phyloP scores from a whole-genome alignment of 2,113 vertebrate genomes.

The Danio rerio region DNA sequence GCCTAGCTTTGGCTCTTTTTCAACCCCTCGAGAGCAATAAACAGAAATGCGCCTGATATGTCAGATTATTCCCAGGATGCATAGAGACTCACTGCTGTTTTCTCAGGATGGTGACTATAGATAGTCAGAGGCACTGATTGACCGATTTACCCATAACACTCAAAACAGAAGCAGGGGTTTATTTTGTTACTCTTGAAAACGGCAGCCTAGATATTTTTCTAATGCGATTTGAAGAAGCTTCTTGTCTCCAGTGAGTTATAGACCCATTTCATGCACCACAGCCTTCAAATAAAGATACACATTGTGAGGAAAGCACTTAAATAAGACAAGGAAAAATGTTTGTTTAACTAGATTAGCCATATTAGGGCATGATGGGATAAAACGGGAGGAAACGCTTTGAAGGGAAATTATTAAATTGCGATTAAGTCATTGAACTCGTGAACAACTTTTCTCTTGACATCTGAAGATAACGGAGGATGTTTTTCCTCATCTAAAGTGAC shows the following conservation, averaged over 20 bases:
- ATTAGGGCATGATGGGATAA: conserved; percentile 33
- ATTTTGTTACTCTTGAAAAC: conserved; percentile 14
- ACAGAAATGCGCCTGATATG: neutral
- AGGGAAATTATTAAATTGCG: conserved; percentile 30
- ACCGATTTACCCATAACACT: neutral
- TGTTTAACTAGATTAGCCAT: conserved; percentile 35
- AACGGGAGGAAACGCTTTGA: conserved; percentile 24
- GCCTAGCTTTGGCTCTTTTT: neutral
- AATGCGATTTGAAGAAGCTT: conserved; percentile 16
- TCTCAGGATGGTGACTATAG: conserved; percentile 22
- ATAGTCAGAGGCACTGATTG: neutral
- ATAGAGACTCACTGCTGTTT: neutral
- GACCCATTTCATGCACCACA: conserved; percentile 18
- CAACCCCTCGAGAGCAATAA: neutral
- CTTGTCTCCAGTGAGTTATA: neutral
- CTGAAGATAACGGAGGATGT: conserved; percentile 20
- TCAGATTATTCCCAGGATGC: conserved; percentile 12
- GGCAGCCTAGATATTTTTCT: neutral
- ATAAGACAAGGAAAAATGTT: conserved; percentile 7
- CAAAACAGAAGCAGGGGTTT: conserved; percentile 7
- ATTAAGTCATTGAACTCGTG: conserved; percentile 37
- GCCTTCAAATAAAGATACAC: conserved; percentile 26
- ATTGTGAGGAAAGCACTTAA: neutral
- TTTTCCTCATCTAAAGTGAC: conserved; percentile 18
- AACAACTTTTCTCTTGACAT: conserved; percentile 27